phyloP scores from a whole-genome alignment of 2,113 vertebrate genomes.

The Paratilapia polleni region DNA sequence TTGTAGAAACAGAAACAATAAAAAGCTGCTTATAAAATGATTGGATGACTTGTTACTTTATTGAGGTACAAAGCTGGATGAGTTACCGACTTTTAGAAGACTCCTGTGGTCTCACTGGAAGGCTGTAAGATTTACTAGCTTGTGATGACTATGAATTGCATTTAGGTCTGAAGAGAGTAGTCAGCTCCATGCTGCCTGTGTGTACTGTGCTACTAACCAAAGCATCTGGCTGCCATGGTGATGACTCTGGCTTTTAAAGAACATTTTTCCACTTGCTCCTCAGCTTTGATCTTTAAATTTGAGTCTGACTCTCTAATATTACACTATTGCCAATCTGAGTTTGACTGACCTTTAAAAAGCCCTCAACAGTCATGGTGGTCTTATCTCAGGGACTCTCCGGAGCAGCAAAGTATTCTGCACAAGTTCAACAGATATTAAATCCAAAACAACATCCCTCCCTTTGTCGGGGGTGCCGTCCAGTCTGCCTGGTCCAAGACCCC shows the following conservation, averaged over 20 bases:
- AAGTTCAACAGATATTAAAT: conserved; percentile 36
- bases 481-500: background rate
- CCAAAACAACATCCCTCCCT: conserved; percentile 38
- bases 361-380: conserved; percentile 32
- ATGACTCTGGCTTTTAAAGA: background rate
- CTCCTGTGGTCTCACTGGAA: background rate
- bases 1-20: background rate
- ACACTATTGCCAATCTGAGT: background rate
- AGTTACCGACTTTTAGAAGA: background rate
- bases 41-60: background rate
- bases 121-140: background rate
- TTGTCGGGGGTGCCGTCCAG: conserved; percentile 21
- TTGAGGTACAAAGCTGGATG: background rate
- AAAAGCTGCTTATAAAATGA: background rate
- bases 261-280: background rate
- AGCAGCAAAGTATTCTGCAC: background rate
- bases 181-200: background rate
- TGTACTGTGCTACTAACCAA: background rate
- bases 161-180: background rate
- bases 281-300: background rate
- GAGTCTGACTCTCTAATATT: background rate
- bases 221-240: background rate
- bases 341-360: conserved; percentile 17
- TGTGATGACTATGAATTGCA: background rate
- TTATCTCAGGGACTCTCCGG: conserved; percentile 1